These are phyloP conservation scores for Athene cunicularia DNA, from an alignment of 2,113 vertebrate species.

Conservation along the genomic window DNA sequence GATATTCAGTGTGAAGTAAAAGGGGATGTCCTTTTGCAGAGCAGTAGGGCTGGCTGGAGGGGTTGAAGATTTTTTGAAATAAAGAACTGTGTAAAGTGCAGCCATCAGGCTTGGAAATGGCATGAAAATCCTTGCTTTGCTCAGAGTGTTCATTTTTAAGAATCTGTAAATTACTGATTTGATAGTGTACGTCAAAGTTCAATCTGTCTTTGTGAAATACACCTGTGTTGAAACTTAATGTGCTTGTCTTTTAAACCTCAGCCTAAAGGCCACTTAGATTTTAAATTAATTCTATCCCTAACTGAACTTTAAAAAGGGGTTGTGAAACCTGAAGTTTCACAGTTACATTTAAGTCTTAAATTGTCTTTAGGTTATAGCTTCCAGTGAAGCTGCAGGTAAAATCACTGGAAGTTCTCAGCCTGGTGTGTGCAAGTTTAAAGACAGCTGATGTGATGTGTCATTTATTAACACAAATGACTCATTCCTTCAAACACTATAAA, in stretches of 20 bases:
- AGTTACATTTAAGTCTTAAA: background rate
- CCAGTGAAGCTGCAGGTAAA: background rate
- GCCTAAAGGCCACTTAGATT: background rate
- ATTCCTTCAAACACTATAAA: background rate
- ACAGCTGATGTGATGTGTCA: background rate
- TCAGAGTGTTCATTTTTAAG: background rate
- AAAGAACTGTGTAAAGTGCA: background rate
- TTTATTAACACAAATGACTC: background rate
- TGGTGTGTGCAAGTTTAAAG: background rate
- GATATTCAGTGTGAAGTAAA: background rate
- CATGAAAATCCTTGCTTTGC: background rate
- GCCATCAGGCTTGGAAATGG: background rate
- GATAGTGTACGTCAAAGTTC: background rate
- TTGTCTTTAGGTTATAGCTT: background rate
- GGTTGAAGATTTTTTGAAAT: background rate
- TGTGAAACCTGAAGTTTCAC: background rate
- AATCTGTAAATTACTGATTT: background rate
- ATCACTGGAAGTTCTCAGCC: background rate
- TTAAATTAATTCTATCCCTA: background rate
- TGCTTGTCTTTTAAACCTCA: background rate
- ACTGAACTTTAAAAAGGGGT: background rate
- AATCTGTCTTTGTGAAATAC: background rate
- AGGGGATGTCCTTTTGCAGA: background rate
- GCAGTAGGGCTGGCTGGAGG: background rate
- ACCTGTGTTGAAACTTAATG: fast-evolving